phyloP scores from a whole-genome alignment of 2,113 vertebrate genomes.

The Rhipidura dahli region DNA sequence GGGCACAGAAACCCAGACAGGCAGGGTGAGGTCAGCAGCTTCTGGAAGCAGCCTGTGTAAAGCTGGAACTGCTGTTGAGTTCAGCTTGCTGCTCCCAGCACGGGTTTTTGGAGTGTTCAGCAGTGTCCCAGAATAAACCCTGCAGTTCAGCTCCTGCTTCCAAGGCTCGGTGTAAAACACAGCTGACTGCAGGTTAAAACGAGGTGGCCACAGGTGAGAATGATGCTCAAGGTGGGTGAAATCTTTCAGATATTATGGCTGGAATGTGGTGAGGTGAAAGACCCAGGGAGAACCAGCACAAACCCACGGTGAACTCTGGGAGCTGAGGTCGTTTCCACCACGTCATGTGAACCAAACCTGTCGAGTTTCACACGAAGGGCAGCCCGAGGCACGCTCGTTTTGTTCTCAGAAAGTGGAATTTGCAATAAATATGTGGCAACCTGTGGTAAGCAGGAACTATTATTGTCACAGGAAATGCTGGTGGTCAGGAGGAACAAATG shows the following conservation, averaged over 20 bases:
- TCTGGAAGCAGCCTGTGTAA: background rate
- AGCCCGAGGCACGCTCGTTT: background rate
- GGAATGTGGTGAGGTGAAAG: background rate
- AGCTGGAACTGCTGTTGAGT: background rate
- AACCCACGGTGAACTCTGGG: background rate
- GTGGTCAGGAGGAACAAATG: background rate
- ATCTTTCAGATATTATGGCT: background rate
- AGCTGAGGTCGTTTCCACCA: background rate
- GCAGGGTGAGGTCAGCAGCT: background rate
- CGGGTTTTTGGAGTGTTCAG: background rate
- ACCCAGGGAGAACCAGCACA: background rate
- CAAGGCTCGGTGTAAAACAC: background rate
- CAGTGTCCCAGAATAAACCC: background rate
- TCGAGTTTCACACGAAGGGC: background rate
- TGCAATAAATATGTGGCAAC: background rate
- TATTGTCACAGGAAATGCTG: constrained; percentile 33
- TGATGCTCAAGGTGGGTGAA: background rate
- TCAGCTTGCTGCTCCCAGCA: background rate
- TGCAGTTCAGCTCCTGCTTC: background rate
- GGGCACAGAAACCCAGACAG: background rate
- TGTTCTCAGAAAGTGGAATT: constrained; percentile 33
- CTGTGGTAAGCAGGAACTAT: constrained; percentile 9
- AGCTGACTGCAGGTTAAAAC: background rate
- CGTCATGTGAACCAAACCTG: constrained; percentile 16
- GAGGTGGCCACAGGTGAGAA: background rate